phyloP scores from a whole-genome alignment of 2,888 invertebrate species.

The Lepidochrysops patricia region DNA sequence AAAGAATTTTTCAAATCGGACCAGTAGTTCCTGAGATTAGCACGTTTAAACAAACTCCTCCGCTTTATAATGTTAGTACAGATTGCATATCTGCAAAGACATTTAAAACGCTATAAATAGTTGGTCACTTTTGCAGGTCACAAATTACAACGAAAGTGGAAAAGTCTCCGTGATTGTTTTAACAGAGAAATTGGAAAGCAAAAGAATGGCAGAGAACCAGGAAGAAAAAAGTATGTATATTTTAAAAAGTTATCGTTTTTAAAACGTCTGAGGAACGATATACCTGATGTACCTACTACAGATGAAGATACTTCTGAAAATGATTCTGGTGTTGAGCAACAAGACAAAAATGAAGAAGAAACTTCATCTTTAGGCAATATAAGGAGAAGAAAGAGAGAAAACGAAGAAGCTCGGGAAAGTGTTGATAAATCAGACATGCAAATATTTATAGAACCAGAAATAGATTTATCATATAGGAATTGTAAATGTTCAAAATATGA shows the following conservation, averaged over 20 bases:
- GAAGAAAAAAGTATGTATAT: neutral
- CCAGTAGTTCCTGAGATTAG: no score
- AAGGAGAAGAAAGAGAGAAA: constrained; percentile 8
- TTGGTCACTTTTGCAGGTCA: neutral
- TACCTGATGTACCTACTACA: neutral
- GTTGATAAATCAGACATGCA: constrained; percentile 17
- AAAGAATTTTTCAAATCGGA: no score
- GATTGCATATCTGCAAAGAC: no score
- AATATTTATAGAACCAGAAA: constrained; percentile 14
- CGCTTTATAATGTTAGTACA: no score
- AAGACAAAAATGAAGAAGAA: constrained; percentile 17
- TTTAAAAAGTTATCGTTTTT: neutral
- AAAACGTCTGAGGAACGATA: neutral
- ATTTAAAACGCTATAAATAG: no score
- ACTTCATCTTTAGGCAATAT: constrained; percentile 15
- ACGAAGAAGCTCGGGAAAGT: constrained; percentile 11
- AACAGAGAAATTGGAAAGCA: constrained; percentile 1
- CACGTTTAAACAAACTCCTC: no score
- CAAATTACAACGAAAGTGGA: neutral
- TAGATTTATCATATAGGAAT: constrained; percentile 13
- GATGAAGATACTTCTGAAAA: neutral
- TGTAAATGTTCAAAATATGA: constrained; percentile 12
- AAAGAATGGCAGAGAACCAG: neutral
- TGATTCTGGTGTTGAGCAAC: constrained; percentile 8
- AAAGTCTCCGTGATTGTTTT: neutral